A percentile compares a stretch with the other conserved stretches of the same genome.
These are phyloP conservation scores for Trissonchulus latispiculum DNA, from an alignment of 2,888 invertebrate genomes.

Conservation along the genomic window DNA sequence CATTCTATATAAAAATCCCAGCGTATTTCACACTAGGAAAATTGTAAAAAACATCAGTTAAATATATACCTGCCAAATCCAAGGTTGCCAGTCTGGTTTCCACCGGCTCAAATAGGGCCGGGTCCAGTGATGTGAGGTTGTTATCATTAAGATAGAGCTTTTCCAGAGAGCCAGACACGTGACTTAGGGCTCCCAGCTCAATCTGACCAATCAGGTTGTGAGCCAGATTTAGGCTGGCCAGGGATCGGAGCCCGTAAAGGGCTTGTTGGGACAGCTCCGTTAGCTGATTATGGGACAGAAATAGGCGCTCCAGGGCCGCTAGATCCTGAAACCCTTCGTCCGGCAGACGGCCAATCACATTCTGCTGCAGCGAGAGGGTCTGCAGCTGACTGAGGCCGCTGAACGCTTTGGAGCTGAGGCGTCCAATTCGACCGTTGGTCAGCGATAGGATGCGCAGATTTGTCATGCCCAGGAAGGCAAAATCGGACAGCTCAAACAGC, in stretches of 20 bases:
- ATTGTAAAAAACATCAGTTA: too few relatives aligned
- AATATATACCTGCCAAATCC: too few relatives aligned
- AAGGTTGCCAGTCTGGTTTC: too few relatives aligned
- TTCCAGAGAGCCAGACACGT: too few relatives aligned
- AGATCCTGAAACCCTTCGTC: background rate
- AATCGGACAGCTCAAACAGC: background rate
- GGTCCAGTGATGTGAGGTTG: too few relatives aligned
- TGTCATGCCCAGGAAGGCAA: background rate
- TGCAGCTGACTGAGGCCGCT: background rate
- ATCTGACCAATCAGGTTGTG: too few relatives aligned
- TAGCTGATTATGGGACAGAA: conserved; percentile 3
- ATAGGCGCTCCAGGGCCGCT: background rate
- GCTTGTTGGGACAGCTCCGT: background rate
- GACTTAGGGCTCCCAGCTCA: background rate
- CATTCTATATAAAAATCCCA: too few relatives aligned
- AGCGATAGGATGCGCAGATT: background rate
- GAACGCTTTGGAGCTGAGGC: background rate
- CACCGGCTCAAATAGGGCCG: too few relatives aligned
- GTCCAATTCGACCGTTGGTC: background rate
- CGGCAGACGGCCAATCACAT: background rate
- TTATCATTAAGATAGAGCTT: conserved; percentile 2
- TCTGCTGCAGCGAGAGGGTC: conserved; percentile 1
- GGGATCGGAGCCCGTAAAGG: background rate
- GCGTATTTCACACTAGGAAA: too few relatives aligned
- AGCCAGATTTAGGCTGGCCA: background rate